phyloP scores from a whole-genome alignment of 2,888 invertebrate genomes.

The Drosophila subquinaria region DNA sequence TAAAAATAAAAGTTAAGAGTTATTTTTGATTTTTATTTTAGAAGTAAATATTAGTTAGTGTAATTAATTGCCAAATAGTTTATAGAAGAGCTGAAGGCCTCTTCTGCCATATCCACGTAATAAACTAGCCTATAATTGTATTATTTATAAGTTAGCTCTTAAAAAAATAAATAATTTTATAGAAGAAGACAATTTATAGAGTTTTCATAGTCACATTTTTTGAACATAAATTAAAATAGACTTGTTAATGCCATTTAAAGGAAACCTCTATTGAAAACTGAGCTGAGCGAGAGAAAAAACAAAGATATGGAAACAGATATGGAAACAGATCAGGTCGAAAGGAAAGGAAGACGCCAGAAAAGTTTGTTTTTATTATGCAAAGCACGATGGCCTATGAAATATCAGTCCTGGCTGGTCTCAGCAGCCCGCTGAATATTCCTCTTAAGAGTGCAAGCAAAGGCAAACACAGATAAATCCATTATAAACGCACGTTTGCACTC shows the following conservation, averaged over 20 bases:
- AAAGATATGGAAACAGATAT: not conserved
- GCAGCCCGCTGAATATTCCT: not conserved
- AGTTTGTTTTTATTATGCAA: constrained; percentile 67
- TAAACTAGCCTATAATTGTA: no score
- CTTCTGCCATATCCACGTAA: no score
- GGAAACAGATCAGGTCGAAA: not conserved
- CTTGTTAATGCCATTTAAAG: no score
- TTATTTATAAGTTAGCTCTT: no score
- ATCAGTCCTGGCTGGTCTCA: constrained; percentile 10
- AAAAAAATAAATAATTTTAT: constrained; percentile 16
- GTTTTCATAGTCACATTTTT: constrained; percentile 1
- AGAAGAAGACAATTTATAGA: constrained; percentile 32
- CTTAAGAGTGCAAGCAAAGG: constrained; percentile 45
- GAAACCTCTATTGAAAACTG: no score
- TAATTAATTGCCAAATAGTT: constrained; percentile 40
- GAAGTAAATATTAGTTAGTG: constrained; percentile 49
- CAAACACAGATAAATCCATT: constrained; percentile 72
- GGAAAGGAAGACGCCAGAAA: constrained; percentile 9
- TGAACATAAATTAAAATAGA: not conserved
- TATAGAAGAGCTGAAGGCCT: no score
- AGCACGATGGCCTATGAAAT: constrained; percentile 31
- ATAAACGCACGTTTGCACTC: constrained; percentile 74
- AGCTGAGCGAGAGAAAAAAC: no score
- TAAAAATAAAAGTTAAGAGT: no score
- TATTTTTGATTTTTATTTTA: no score